These are phyloP conservation scores for Anoplopoma fimbria DNA, from an alignment of 2,113 vertebrate genomes.

Conservation along the genomic window DNA sequence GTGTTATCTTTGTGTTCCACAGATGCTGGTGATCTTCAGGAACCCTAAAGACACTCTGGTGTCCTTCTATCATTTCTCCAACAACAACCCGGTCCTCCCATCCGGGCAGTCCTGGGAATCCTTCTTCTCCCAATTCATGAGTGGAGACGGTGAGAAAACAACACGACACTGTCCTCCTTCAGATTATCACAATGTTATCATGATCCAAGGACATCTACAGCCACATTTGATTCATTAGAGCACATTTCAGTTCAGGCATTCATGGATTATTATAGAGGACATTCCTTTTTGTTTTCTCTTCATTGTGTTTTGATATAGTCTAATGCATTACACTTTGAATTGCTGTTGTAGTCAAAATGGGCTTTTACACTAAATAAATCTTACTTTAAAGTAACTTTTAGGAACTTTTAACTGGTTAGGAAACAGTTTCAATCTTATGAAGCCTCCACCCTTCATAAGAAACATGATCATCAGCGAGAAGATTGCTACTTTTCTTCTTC, in stretches of 20 bases:
- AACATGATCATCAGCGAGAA: background rate
- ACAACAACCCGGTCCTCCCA: slow-evolving; percentile 79
- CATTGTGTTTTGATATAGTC: too few relatives aligned
- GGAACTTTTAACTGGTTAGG: too few relatives aligned
- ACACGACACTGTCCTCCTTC: background rate
- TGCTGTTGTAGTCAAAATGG: too few relatives aligned
- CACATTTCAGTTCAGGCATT: background rate
- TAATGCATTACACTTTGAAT: too few relatives aligned
- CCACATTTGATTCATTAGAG: too few relatives aligned
- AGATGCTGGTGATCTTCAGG: slow-evolving; percentile 87
- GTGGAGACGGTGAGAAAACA: slow-evolving; percentile 80
- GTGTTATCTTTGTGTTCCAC: background rate
- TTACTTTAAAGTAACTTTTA: too few relatives aligned
- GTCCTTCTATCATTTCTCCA: slow-evolving; percentile 88
- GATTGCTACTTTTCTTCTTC: too few relatives aligned
- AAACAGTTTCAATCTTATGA: too few relatives aligned
- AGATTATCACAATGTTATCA: background rate
- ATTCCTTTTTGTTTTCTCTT: too few relatives aligned
- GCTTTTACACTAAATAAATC: too few relatives aligned
- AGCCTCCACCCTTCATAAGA: background rate
- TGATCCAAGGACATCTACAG: background rate
- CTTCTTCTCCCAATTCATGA: slow-evolving; percentile 86
- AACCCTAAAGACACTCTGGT: slow-evolving; percentile 89
- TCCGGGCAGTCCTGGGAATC: slow-evolving; percentile 83
- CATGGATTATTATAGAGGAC: too few relatives aligned